A percentile compares a stretch with the other conserved stretches of the same genome.
Conservation (phyloP, 2,888 invertebrate genomes). For the Drosophila mercatorum region DNA sequence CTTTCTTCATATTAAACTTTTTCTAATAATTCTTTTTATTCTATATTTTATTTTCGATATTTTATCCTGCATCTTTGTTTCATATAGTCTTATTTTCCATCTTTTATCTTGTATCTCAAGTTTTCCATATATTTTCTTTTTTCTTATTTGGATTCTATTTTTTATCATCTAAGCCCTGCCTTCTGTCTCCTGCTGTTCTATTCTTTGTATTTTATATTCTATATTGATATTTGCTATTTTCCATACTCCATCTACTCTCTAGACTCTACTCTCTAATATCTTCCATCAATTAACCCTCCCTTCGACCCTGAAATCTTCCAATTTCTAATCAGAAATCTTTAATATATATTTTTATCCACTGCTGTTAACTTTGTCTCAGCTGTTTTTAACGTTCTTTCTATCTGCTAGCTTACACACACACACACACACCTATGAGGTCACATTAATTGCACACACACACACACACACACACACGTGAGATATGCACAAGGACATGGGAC, state of each 20-base stretch:
- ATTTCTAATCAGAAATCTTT: not conserved
- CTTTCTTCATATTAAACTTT: not conserved
- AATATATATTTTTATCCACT: constrained; percentile 1
- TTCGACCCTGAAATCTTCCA: constrained; percentile 37
- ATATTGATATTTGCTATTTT: not conserved
- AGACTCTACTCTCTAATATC: not conserved
- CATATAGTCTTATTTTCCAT: too few relatives aligned
- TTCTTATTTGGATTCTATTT: not conserved
- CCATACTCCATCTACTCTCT: not conserved
- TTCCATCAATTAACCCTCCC: not conserved
- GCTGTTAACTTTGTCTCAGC: constrained; percentile 26
- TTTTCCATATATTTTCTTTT: too few relatives aligned
- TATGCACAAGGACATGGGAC: constrained; percentile 38
- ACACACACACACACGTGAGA: constrained; percentile 23
- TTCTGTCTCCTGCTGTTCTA: not conserved
- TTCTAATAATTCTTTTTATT: not conserved
- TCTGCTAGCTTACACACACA: constrained; percentile 7
- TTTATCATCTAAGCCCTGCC: too few relatives aligned
- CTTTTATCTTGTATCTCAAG: too few relatives aligned
- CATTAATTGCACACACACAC: constrained; percentile 46
- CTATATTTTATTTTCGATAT: not conserved
- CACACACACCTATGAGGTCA: constrained; percentile 39
- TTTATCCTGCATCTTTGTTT: not conserved
- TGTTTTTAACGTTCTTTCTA: constrained; percentile 13
- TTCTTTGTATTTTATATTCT: not conserved